phyloP scores from a whole-genome alignment of 2,888 invertebrate genomes.

The Entomobrya multifasciata region DNA sequence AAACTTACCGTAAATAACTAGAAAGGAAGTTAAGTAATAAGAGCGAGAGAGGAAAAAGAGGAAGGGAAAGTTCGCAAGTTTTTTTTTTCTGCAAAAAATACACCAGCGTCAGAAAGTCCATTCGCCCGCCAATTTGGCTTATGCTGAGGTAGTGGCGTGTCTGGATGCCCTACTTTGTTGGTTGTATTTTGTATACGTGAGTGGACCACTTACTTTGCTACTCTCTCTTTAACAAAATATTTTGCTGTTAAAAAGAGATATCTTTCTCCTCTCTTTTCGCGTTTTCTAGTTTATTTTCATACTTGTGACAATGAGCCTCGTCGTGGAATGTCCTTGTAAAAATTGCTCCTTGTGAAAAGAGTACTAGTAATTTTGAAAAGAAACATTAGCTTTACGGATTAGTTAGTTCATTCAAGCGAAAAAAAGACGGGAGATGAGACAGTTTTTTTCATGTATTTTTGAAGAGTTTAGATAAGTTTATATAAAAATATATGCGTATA shows the following conservation, averaged over 20 bases:
- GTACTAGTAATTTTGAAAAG: slow-evolving; percentile 44
- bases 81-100: slow-evolving; percentile 51
- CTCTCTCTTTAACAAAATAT: no score
- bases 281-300: background rate
- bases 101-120: slow-evolving; percentile 50
- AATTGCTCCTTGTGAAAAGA: slow-evolving; percentile 4
- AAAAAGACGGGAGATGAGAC: slow-evolving; percentile 33
- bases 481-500: slow-evolving; percentile 17
- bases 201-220: slow-evolving; percentile 41
- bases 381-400: slow-evolving; percentile 67
- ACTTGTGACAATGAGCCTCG: background rate
- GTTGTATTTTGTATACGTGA: background rate
- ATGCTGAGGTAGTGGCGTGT: slow-evolving; percentile 46
- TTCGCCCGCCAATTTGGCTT: slow-evolving; percentile 65
- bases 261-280: no score
- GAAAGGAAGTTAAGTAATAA: slow-evolving; percentile 43
- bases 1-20: slow-evolving; percentile 14
- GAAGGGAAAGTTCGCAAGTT: slow-evolving; percentile 64
- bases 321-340: slow-evolving; percentile 5
- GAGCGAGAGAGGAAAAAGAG: slow-evolving; percentile 35
- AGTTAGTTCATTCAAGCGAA: slow-evolving; percentile 67
- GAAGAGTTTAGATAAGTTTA: slow-evolving; percentile 21
- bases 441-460: background rate
- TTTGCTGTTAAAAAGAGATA: no score
- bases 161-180: slow-evolving; percentile 40